Evolutionary conservation across 2,113 vertebrate species (phyloP).

Genomic region (Lampris incognitus): DNA sequence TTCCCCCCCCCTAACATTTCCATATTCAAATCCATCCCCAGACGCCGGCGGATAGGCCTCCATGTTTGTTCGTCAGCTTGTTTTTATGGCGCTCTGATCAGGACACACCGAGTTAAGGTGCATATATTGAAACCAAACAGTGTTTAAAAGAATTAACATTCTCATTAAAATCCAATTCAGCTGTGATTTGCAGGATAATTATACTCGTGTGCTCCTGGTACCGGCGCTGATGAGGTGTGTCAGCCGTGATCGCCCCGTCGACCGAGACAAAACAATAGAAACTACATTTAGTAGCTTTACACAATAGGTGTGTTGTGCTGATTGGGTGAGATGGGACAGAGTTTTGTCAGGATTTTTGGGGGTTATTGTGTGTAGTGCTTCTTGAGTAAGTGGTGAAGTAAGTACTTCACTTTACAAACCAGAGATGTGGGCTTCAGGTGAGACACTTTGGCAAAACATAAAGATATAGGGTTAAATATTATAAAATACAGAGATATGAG

Average conservation of each 20-base stretch:
- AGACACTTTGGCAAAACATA: no score
- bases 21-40: slow-evolving; percentile 36
- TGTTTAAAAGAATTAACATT: slow-evolving; percentile 77
- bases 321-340: background rate
- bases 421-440: no score
- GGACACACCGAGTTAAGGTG: slow-evolving; percentile 54
- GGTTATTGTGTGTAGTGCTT: background rate
- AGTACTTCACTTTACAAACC: no score
- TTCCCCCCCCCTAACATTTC: slow-evolving; percentile 58
- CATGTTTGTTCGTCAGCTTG: slow-evolving; percentile 46
- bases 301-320: slow-evolving; percentile 8
- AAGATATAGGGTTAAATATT: no score
- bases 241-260: slow-evolving; percentile 67
- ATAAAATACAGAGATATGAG: no score
- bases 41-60: slow-evolving; percentile 52
- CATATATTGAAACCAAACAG: slow-evolving; percentile 65
- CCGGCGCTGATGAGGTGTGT: slow-evolving; percentile 77
- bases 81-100: slow-evolving; percentile 49
- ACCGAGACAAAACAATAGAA: slow-evolving; percentile 46
- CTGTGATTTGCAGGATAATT: slow-evolving; percentile 78
- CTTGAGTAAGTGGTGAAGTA: no score
- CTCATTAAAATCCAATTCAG: slow-evolving; percentile 78
- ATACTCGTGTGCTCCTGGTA: slow-evolving; percentile 69
- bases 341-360: background rate
- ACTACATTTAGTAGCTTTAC: slow-evolving; percentile 20